Conservation (phyloP, 2,797 vertebrate species). For the Rhinichthys osculus region DNA sequence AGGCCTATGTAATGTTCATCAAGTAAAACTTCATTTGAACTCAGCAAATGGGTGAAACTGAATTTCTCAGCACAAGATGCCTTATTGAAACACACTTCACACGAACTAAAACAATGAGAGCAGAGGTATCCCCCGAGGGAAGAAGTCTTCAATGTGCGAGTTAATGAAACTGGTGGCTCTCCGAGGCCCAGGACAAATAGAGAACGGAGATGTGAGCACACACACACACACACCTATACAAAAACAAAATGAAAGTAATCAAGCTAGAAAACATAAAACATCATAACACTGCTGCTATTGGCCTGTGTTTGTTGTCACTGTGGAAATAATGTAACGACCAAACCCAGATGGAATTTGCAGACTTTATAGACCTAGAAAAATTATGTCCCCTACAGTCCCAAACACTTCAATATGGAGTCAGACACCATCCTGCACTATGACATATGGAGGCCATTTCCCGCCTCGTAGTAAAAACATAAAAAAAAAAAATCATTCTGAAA, state of each 20-base stretch:
- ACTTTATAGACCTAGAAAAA: constrained; percentile 23
- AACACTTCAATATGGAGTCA: not conserved
- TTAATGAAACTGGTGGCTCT: constrained; percentile 27
- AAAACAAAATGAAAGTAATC: constrained; percentile 1
- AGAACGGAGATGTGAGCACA: not conserved
- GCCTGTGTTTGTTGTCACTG: not conserved
- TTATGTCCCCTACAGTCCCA: not conserved
- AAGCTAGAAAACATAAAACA: constrained; percentile 23
- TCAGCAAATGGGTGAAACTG: not conserved
- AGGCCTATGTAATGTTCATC: not conserved
- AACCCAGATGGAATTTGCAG: constrained; percentile 21
- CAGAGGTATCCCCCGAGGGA: not conserved
- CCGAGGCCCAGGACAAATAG: constrained; percentile 5
- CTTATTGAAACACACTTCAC: not conserved
- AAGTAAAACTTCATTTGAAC: constrained; percentile 11
- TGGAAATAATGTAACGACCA: constrained; percentile 9
- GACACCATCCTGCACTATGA: not conserved
- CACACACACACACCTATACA: not conserved
- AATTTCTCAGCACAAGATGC: not conserved
- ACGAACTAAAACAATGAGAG: constrained; percentile 2
- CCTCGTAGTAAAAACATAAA: not conserved
- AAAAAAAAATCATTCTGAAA: not conserved
- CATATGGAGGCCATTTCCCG: not conserved
- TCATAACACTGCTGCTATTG: not conserved
- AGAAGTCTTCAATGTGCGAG: not conserved